Conservation (phyloP, 2,797 vertebrate species). For the Salarias fasciatus region DNA sequence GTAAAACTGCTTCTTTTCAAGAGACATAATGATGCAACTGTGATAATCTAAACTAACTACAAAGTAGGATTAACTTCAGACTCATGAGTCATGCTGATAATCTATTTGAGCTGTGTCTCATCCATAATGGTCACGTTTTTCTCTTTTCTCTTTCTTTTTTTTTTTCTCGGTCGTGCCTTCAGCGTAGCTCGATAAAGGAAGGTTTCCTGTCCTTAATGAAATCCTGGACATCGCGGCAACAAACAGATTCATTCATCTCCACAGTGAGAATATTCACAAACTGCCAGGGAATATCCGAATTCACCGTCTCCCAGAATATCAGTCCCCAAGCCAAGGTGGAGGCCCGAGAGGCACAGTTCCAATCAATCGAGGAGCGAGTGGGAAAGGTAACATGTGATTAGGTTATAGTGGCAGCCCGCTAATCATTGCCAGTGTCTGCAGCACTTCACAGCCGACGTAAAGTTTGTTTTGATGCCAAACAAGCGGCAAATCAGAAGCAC, state of each 20-base stretch:
- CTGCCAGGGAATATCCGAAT: constrained; percentile 35
- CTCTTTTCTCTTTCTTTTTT: too few relatives aligned
- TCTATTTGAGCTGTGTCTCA: too few relatives aligned
- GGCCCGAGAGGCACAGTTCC: constrained; percentile 28
- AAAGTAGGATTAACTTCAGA: too few relatives aligned
- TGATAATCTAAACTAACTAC: too few relatives aligned
- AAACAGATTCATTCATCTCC: constrained; percentile 8
- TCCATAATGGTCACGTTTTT: too few relatives aligned
- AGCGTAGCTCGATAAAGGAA: too few relatives aligned
- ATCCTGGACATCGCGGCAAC: neutral
- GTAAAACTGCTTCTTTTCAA: too few relatives aligned
- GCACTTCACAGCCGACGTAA: constrained; percentile 27
- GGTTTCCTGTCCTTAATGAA: too few relatives aligned
- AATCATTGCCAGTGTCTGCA: constrained; percentile 51
- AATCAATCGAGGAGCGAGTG: constrained; percentile 37
- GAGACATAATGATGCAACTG: too few relatives aligned
- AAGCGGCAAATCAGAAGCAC: constrained; percentile 38
- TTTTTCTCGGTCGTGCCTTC: too few relatives aligned
- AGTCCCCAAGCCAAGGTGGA: constrained; percentile 29
- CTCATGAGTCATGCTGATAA: too few relatives aligned
- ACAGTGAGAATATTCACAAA: constrained; percentile 9
- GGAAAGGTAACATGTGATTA: constrained; percentile 33
- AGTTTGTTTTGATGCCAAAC: constrained; percentile 62
- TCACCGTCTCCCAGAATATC: constrained; percentile 29
- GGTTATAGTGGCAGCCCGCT: constrained; percentile 50